Conservation (phyloP, 30 jellyfish, hydroid and myxozoan species). For the Phacellophora camtschatica region DNA sequence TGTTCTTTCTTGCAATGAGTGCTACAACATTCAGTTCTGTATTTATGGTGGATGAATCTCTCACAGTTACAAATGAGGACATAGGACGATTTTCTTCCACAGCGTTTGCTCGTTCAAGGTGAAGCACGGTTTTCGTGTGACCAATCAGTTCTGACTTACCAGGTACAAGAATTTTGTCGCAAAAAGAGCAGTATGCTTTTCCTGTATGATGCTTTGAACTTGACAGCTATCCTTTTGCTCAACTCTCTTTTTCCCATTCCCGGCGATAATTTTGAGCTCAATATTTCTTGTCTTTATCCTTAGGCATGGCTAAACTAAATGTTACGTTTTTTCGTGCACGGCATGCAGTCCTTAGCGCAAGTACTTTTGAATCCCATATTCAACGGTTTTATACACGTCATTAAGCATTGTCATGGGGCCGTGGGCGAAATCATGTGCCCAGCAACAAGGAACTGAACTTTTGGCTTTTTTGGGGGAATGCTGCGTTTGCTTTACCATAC, state of each 20-base stretch:
- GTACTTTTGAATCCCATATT: too few species aligned
- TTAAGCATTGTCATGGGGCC: too few species aligned
- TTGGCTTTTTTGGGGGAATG: too few species aligned
- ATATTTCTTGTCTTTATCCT: not conserved
- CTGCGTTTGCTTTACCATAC: too few species aligned
- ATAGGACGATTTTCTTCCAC: slow-evolving; percentile 13
- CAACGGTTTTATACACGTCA: too few species aligned
- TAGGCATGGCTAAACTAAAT: slow-evolving; percentile 10
- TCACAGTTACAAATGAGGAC: not conserved
- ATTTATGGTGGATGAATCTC: not conserved
- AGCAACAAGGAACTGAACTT: too few species aligned
- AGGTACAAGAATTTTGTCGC: not conserved
- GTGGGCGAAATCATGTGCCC: too few species aligned
- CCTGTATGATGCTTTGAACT: not conserved
- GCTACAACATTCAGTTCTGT: not conserved
- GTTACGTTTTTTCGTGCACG: too few species aligned
- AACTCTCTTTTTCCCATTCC: slow-evolving; percentile 53
- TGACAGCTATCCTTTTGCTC: slow-evolving; percentile 55
- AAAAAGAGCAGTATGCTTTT: slow-evolving; percentile 30
- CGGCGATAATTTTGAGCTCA: slow-evolving; percentile 32
- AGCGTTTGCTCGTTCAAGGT: not conserved
- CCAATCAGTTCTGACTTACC: slow-evolving; percentile 21
- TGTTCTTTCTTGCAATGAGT: not conserved
- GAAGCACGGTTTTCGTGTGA: not conserved
- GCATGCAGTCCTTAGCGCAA: too few species aligned